Evolutionary conservation across 2,888 invertebrate species (phyloP).

Genomic region (Leucoma salicis): DNA sequence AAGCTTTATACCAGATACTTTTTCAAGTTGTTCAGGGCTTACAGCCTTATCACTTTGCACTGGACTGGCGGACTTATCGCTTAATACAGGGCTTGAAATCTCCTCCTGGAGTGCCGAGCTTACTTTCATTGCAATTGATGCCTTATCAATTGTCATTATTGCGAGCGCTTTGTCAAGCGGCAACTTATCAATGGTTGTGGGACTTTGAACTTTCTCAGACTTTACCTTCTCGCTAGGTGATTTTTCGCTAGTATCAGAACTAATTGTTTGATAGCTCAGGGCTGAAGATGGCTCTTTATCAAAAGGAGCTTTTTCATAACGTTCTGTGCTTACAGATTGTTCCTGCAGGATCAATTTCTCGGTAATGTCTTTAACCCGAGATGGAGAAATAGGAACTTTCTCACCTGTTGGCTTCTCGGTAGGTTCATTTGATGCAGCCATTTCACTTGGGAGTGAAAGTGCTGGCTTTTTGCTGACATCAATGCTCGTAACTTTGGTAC

Average conservation of each 20-base stretch:
- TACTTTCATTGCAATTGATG: neutral
- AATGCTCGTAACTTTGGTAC: no score
- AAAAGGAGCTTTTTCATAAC: neutral
- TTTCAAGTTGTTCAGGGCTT: slow-evolving; percentile 4
- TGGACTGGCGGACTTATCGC: slow-evolving; percentile 7
- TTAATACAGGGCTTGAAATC: neutral
- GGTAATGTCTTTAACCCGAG: no score
- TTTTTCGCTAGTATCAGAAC: no score
- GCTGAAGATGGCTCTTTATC: neutral
- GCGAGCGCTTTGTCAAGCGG: no score
- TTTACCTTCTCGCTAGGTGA: no score
- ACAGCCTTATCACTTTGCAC: neutral
- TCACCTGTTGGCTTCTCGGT: slow-evolving; percentile 4
- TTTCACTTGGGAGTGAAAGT: slow-evolving; percentile 8
- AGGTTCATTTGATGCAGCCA: slow-evolving; percentile 10
- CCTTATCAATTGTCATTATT: no score
- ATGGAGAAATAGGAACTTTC: neutral
- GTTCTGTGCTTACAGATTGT: no score
- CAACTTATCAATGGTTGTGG: no score
- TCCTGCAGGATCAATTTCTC: no score
- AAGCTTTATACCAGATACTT: neutral
- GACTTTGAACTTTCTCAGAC: no score
- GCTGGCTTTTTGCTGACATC: neutral
- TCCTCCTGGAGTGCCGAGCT: slow-evolving; percentile 3
- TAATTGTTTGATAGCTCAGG: neutral